Evolutionary conservation across 2,888 invertebrate genomes (phyloP).

Genomic region (Notodonta ziczac): DNA sequence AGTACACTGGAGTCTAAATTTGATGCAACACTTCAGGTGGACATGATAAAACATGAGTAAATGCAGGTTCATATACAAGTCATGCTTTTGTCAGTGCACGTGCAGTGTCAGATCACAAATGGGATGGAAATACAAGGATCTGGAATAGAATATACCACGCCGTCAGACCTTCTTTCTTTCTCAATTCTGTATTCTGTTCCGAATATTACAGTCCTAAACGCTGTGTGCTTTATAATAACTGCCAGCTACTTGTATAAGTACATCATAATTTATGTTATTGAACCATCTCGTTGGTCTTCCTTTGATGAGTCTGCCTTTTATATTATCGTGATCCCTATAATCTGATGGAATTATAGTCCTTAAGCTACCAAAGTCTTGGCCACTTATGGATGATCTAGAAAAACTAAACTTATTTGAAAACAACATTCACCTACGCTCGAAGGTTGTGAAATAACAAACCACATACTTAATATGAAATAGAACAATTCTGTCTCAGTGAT

Average conservation of each 20-base stretch:
- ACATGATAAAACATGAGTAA: conserved; percentile 5
- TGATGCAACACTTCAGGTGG: neutral
- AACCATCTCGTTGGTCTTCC: no score
- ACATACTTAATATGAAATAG: neutral
- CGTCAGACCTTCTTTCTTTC: no score
- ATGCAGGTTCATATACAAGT: conserved; percentile 3
- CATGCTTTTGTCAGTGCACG: conserved; percentile 1
- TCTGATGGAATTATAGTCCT: no score
- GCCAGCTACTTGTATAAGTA: no score
- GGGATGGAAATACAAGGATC: neutral
- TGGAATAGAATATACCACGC: neutral
- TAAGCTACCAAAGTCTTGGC: no score
- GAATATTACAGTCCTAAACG: no score
- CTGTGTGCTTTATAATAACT: no score
- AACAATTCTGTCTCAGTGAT: neutral
- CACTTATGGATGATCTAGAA: neutral
- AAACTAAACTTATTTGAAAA: neutral
- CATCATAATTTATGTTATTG: no score
- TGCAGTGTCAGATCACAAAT: neutral
- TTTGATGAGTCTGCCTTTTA: no score
- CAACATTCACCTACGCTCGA: neutral
- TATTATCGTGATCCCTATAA: no score
- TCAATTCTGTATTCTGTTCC: no score
- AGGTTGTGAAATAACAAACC: neutral
- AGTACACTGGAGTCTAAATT: neutral